Evolutionary conservation across 2,113 vertebrate genomes (phyloP).

Genomic region (Jaculus jaculus): DNA sequence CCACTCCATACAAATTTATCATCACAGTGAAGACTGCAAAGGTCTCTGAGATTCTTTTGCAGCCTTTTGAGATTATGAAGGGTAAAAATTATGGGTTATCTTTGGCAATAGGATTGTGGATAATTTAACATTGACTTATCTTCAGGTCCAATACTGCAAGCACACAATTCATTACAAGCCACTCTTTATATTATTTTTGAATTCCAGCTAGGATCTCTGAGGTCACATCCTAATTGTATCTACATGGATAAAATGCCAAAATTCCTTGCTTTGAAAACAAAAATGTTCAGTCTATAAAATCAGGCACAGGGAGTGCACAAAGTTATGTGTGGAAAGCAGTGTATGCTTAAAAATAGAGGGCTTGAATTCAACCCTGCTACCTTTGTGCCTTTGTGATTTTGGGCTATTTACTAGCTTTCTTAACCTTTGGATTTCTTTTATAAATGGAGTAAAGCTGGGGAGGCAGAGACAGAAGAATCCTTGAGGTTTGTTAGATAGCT

Average conservation of each 20-base stretch:
- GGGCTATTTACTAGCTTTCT: background rate
- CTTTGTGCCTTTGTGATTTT: background rate
- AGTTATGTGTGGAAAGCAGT: background rate
- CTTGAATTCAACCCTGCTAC: background rate
- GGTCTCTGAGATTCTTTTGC: background rate
- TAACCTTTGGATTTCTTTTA: background rate
- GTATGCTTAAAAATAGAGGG: background rate
- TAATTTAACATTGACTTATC: background rate
- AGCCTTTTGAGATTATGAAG: background rate
- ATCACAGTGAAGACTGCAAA: background rate
- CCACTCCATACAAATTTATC: background rate
- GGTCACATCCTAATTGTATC: background rate
- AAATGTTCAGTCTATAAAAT: background rate
- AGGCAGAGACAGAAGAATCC: no score
- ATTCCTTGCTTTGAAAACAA: constrained; percentile 23
- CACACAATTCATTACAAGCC: background rate
- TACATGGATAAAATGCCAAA: background rate
- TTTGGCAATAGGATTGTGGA: background rate
- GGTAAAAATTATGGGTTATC: rapidly evolving
- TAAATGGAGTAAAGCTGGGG: background rate
- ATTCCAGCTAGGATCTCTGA: background rate
- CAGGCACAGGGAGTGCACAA: background rate
- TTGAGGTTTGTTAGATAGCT: no score
- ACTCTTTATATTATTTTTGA: background rate
- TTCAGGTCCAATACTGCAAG: background rate